Base-by-base conservation (phyloP, 1,140 invertebrate genomes). In the Drosophila pandora region DNA sequence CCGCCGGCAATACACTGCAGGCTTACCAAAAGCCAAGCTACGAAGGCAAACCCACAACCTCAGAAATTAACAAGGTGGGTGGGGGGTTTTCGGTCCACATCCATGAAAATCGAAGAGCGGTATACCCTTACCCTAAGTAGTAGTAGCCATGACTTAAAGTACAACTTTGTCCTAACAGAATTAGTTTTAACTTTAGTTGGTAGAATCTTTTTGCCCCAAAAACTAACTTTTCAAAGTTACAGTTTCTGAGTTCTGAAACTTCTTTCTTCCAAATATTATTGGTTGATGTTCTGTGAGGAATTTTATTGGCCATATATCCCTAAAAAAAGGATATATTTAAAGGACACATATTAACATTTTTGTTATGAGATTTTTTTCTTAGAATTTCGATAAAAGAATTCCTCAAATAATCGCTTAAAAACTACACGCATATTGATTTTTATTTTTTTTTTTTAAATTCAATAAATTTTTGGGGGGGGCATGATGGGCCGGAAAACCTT, bases 21-120 rank as follows among this genome's bases (percentile, higher is more conserved):
- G 78, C 79, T 75, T 65, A 87, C 64, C 81, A 81, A 81, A 87
- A 87, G 82, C 82, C 81, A 87, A 22, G 8, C 43, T 6, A 71
- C 70, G 77, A 13, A 43, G 49, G 76, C 49, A 74, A 74, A 60
- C 81, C 49, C 64, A 68, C 62, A 69, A 57, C 74, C 55, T 58
- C 39, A 68, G 28, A 25, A 2, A 28, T 9, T 49, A 7, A 63
- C 5, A 23, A 49, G 45, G 58, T 6, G n/a, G 13, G 48, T 28
- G 55, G 17, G 12, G 22, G 17, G 17, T 17, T 17, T 17, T 32
- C 0, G 5, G 1, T 6, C 5, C 13, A 17, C 25, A 8, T n/a
- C 41, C 43, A 28, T 17, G 23, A 25, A 62, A 65, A 21, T 30
- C 58, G 62, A 63, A 64, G 23, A 34, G 13, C 47, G 50, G 10